Evolutionary conservation across 2,113 vertebrate species (phyloP).

Genomic region (Rhinopomastus cyanomelas): DNA sequence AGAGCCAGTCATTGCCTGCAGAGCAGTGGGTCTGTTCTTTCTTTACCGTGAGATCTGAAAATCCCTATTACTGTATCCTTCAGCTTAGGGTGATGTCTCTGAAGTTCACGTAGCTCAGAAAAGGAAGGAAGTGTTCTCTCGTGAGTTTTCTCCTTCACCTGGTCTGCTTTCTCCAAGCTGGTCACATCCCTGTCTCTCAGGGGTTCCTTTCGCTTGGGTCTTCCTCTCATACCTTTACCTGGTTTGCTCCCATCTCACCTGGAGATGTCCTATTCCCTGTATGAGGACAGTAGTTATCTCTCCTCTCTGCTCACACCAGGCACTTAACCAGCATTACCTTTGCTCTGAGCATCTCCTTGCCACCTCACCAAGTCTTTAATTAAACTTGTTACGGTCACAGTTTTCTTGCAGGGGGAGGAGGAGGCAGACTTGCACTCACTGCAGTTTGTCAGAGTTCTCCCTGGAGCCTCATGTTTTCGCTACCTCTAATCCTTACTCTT

Average conservation of each 20-base stretch:
- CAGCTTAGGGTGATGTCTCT: background rate
- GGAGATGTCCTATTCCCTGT: background rate
- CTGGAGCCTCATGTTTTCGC: background rate
- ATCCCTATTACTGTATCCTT: background rate
- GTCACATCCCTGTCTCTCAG: background rate
- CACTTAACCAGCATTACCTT: background rate
- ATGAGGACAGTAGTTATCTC: background rate
- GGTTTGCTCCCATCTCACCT: background rate
- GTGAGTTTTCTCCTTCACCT: constrained; percentile 18
- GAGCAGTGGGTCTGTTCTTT: constrained; percentile 27
- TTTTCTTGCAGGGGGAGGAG: background rate
- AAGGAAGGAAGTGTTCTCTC: background rate
- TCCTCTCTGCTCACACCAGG: background rate
- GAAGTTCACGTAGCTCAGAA: background rate
- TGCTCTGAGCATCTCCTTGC: background rate
- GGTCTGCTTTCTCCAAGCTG: background rate
- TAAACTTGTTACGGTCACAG: background rate
- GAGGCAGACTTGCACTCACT: background rate
- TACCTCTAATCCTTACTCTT: background rate
- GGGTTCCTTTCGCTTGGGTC: background rate
- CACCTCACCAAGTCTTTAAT: background rate
- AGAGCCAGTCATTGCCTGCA: constrained; percentile 3
- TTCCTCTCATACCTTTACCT: background rate
- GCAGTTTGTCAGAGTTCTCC: background rate
- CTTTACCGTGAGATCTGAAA: constrained; percentile 20